These are phyloP conservation scores for Chalcis sispes DNA, from an alignment of 2,888 invertebrate genomes.

Conservation along the genomic window DNA sequence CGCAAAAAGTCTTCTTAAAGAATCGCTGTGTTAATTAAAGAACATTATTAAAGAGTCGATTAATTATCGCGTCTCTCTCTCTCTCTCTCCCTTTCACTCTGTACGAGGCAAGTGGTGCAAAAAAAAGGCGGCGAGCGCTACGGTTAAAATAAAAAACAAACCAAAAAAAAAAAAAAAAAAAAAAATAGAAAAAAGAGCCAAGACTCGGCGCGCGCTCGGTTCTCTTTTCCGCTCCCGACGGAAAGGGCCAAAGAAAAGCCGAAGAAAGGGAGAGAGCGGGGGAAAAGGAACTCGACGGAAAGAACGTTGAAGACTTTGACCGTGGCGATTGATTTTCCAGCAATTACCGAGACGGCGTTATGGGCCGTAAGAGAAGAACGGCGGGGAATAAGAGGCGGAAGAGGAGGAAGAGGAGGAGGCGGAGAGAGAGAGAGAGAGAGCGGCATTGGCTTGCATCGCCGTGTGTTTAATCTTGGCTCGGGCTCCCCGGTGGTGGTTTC, in stretches of 20 bases:
- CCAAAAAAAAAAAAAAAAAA: not conserved
- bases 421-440: not conserved
- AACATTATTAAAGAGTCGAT: slow-evolving; percentile 54
- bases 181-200: not conserved
- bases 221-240: not conserved
- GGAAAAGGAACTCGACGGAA: not conserved
- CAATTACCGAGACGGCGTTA: slow-evolving; percentile 34
- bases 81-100: too few species aligned
- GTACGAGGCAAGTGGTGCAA: slow-evolving; percentile 16
- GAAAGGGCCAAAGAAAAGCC: slow-evolving; percentile 20
- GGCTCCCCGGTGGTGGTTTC: not conserved
- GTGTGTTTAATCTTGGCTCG: slow-evolving; percentile 36
- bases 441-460: slow-evolving; percentile 35
- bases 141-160: not conserved
- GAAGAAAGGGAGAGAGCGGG: too few species aligned
- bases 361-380: not conserved
- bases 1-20: slow-evolving; percentile 20
- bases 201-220: not conserved
- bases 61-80: slow-evolving; percentile 51
- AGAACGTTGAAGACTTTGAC: not conserved
- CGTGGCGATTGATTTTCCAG: slow-evolving; percentile 47
- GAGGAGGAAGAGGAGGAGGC: not conserved
- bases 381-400: not conserved
- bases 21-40: slow-evolving; percentile 49
- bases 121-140: not conserved